phyloP scores from a whole-genome alignment of 2,113 vertebrate species.

The Nymphicus hollandicus region DNA sequence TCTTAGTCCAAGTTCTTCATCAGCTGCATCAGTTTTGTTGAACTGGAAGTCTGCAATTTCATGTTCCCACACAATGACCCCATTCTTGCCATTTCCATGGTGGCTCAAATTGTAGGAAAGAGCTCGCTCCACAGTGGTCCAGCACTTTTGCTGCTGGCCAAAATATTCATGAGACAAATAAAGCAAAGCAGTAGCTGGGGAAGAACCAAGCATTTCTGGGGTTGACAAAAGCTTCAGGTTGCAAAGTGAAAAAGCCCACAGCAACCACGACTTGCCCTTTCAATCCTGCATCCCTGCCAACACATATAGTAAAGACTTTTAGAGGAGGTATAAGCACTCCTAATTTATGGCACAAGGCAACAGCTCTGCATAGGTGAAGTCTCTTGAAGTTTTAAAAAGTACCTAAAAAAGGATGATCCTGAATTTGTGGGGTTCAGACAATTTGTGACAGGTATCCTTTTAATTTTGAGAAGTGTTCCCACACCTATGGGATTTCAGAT shows the following conservation, averaged over 20 bases:
- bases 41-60: neutral
- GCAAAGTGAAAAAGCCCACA: conserved; percentile 1
- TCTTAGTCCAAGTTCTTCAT: neutral
- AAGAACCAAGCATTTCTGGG: neutral
- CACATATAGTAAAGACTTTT: neutral
- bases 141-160: neutral
- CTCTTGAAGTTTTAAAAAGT: neutral
- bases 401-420: neutral
- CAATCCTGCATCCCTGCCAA: conserved; percentile 14
- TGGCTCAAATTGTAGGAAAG: neutral
- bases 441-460: neutral
- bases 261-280: neutral
- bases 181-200: neutral
- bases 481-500: neutral
- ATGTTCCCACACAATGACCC: neutral
- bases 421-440: neutral
- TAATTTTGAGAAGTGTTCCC: neutral
- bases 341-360: neutral
- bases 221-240: neutral
- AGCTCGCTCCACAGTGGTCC: neutral
- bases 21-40: neutral
- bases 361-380: neutral
- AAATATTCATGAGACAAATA: neutral
- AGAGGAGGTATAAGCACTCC: neutral
- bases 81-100: accelerated